phyloP scores from a whole-genome alignment of 2,113 vertebrate species.

The Pogona vitticeps region DNA sequence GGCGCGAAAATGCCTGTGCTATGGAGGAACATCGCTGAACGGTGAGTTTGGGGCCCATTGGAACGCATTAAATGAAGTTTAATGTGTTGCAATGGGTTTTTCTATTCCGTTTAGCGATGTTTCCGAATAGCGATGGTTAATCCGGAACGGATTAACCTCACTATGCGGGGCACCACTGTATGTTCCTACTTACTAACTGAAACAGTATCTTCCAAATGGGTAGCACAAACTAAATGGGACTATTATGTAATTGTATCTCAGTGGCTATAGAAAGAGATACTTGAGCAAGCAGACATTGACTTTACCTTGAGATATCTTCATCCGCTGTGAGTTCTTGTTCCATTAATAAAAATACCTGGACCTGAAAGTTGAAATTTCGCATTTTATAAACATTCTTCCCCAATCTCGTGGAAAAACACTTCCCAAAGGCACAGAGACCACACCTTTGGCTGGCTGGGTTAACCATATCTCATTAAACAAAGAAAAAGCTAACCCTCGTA shows the following conservation, averaged over 20 bases:
- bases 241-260: background rate
- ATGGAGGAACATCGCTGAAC: too few relatives aligned
- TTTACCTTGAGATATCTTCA: slow-evolving; percentile 96
- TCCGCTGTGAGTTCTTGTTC: slow-evolving; percentile 93
- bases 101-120: too few relatives aligned
- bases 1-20: too few relatives aligned
- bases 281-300: background rate
- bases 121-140: too few relatives aligned
- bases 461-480: background rate
- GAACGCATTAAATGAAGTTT: too few relatives aligned
- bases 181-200: background rate
- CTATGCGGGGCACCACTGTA: too few relatives aligned
- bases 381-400: slow-evolving; percentile 49
- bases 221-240: background rate
- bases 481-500: background rate
- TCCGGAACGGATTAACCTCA: too few relatives aligned
- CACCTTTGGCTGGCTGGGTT: background rate
- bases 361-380: slow-evolving; percentile 71
- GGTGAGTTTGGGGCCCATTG: too few relatives aligned
- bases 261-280: background rate
- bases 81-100: too few relatives aligned
- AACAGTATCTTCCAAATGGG: background rate
- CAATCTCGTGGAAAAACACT: background rate
- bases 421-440: background rate
- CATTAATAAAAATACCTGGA: slow-evolving; percentile 91